Percentiles rank a stretch among this genome's conserved stretches.
Evolutionary conservation across 1,140 invertebrate genomes (phyloP).

Genomic region (Philotrypesis tridentata): DNA sequence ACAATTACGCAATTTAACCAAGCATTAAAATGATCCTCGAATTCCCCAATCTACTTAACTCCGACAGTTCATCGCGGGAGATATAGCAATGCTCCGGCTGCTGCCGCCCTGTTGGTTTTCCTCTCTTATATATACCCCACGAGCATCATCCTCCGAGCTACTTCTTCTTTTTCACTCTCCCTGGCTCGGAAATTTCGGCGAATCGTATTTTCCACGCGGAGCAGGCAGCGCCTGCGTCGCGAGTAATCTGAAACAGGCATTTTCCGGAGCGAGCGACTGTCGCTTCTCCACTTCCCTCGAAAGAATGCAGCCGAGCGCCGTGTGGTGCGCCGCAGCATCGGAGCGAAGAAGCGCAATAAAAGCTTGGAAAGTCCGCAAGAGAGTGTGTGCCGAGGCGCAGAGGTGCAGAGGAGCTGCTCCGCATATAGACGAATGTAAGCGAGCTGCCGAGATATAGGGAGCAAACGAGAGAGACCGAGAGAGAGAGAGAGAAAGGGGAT

Average conservation of each 20-base stretch:
- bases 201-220: too few relatives aligned
- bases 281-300: too few relatives aligned
- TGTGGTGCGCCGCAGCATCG: too few relatives aligned
- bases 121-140: neutral
- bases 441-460: neutral
- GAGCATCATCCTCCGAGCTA: neutral
- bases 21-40: slow-evolving; percentile 65
- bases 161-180: too few relatives aligned
- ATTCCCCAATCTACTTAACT: slow-evolving; percentile 66
- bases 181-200: too few relatives aligned
- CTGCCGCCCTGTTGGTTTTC: neutral
- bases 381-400: neutral
- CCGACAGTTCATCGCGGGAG: slow-evolving; percentile 49
- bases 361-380: neutral
- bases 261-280: too few relatives aligned
- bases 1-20: slow-evolving; percentile 67
- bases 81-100: neutral
- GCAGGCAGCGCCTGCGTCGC: too few relatives aligned
- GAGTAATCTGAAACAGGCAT: too few relatives aligned
- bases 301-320: too few relatives aligned
- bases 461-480: neutral
- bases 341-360: neutral
- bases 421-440: neutral
- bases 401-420: too few relatives aligned
- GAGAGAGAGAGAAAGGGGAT: slow-evolving; percentile 14